Base-by-base conservation (phyloP, 2,888 invertebrate species). In the Folsomia candida region DNA sequence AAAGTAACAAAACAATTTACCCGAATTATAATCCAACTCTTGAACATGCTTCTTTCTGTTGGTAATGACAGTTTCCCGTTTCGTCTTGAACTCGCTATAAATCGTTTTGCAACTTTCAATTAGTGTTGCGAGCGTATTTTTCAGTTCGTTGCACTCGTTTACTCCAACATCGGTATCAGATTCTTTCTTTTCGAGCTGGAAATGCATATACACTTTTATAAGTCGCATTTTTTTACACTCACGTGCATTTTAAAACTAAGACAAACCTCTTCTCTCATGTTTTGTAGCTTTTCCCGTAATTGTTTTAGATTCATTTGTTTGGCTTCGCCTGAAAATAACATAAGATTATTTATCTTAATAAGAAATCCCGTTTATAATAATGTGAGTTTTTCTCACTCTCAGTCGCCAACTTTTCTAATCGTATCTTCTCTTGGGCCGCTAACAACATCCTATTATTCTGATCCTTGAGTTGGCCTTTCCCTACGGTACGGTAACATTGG, bases 381-480 rank as follows among this genome's bases (percentile, higher is more conserved):
- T n/a, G n/a, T n/a, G n/a, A n/a, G n/a, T n/a, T n/a, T n/a, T n/a
- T n/a, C n/a, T n/a, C 79, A 68, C 77, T 76, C 66, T 80, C 78
- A 47, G 76, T 75, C 1, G 75, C 70, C 51, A 80, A 74, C 69
- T 80, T 79, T 67, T 81, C 81, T 51, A 82, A 68, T 27, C 81
- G 76, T 29, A 79, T 80, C 69, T 93, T 92, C 81, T 94, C 94
- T 81, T 94, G 93, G 76, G 91, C 92, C 22, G 93, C 83, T 0
- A 90, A 86, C 20, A 94, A 85, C 69, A 94, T 87, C 81, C 90
- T 90, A 68, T 83, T 90, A 83, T 94, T 94, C 73, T 94, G 89
- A 78, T 94, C 93, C 80, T 93, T 92, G 0, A 94, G 87, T 80
- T 89, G 88, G 11, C 89, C 89, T 82, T 93, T 95, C 1, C 93